phyloP scores from a whole-genome alignment of 2,113 vertebrate genomes.

The Crotalus tigris region DNA sequence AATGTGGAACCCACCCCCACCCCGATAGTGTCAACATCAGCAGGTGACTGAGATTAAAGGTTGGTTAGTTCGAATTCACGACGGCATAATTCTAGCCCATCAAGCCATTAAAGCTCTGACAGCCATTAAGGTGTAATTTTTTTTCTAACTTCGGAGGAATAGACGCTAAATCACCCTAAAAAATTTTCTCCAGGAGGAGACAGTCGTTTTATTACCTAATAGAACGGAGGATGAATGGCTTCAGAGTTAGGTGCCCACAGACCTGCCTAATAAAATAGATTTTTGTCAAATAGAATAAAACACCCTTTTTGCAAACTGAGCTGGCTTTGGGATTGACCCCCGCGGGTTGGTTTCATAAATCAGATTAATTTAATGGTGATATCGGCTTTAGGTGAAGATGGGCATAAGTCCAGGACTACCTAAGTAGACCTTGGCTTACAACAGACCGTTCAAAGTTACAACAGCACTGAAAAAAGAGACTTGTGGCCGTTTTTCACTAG shows the following conservation, averaged over 20 bases:
- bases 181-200: background rate
- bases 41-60: background rate
- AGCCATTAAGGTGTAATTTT: background rate
- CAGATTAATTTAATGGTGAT: background rate
- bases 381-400: background rate
- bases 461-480: too few relatives aligned
- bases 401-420: background rate
- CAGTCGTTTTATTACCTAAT: background rate
- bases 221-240: background rate
- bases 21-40: background rate
- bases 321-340: background rate
- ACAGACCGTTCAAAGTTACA: too few relatives aligned
- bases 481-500: too few relatives aligned
- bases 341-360: background rate
- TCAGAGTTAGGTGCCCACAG: background rate
- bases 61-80: conserved; percentile 1
- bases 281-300: background rate
- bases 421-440: too few relatives aligned
- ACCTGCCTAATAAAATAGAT: background rate
- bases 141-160: background rate
- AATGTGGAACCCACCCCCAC: background rate
- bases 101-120: background rate
- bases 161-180: background rate
- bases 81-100: background rate
- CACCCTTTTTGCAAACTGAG: background rate